Evolutionary conservation across 2,797 vertebrate genomes (phyloP).

Genomic region (Acridotheres tristis): DNA sequence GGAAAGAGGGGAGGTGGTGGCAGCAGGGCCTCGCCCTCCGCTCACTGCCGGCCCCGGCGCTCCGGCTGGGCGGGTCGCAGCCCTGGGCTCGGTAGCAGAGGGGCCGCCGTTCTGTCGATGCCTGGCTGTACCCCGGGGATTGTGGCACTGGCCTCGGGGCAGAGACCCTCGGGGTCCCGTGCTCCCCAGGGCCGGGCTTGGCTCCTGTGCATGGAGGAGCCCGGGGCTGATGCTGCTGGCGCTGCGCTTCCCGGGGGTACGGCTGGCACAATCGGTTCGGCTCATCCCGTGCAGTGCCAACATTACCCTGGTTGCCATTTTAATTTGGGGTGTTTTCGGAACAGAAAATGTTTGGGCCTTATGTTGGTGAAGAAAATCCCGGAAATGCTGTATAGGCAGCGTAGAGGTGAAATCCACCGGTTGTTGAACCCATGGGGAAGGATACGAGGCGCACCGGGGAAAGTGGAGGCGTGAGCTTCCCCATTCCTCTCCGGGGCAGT

Average conservation of each 20-base stretch:
- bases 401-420: neutral
- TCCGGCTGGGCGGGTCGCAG: accelerated
- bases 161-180: neutral
- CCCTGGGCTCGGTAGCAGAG: accelerated
- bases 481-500: accelerated
- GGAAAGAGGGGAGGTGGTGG: neutral
- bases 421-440: neutral
- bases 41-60: neutral
- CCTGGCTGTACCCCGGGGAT: neutral
- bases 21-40: neutral
- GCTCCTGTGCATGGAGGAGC: neutral
- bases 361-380: neutral
- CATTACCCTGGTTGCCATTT: neutral
- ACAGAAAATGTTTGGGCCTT: neutral
- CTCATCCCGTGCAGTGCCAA: neutral
- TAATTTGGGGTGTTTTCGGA: neutral
- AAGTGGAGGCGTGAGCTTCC: neutral
- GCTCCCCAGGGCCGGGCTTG: neutral
- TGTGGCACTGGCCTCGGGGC: neutral
- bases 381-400: accelerated
- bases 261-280: no score
- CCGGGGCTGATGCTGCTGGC: neutral
- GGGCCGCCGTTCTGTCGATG: accelerated
- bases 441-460: accelerated
- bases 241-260: neutral